These are phyloP conservation scores for Drosophila tropicalis DNA, from an alignment of 1,140 invertebrate genomes.

Conservation along the genomic window DNA sequence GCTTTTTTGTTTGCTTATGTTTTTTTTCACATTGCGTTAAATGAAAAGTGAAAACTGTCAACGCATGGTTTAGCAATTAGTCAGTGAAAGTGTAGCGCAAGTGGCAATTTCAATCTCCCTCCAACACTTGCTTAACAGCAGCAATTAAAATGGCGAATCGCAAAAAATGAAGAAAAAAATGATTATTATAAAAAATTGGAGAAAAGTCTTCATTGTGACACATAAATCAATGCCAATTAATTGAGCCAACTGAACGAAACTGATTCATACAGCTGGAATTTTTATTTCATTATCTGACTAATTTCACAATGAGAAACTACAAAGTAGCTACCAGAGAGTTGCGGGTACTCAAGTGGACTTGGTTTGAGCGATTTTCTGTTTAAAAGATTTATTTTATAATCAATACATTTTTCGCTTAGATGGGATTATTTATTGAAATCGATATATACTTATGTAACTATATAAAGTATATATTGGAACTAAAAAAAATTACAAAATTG, in stretches of 20 bases:
- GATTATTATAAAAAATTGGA: conserved; percentile 24
- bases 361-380: not conserved
- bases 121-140: conserved; percentile 12
- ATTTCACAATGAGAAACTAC: conserved; percentile 3
- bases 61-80: conserved; percentile 60
- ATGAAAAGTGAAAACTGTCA: conserved; percentile 72
- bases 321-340: not conserved
- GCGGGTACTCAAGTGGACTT: not conserved
- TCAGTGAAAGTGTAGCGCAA: conserved; percentile 65
- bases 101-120: conserved; percentile 10
- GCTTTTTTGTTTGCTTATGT: not conserved
- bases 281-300: not conserved
- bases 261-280: conserved; percentile 42
- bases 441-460: no score
- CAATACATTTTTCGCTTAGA: no score
- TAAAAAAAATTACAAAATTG: no score
- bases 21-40: conserved; percentile 32
- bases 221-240: conserved; percentile 67
- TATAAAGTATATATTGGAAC: no score
- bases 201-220: conserved; percentile 28
- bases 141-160: conserved; percentile 52
- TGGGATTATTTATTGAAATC: no score
- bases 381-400: no score
- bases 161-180: conserved; percentile 36
- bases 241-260: conserved; percentile 46